These are phyloP conservation scores for Ovibos moschatus DNA, from an alignment of 2,113 vertebrate species.

Conservation along the genomic window DNA sequence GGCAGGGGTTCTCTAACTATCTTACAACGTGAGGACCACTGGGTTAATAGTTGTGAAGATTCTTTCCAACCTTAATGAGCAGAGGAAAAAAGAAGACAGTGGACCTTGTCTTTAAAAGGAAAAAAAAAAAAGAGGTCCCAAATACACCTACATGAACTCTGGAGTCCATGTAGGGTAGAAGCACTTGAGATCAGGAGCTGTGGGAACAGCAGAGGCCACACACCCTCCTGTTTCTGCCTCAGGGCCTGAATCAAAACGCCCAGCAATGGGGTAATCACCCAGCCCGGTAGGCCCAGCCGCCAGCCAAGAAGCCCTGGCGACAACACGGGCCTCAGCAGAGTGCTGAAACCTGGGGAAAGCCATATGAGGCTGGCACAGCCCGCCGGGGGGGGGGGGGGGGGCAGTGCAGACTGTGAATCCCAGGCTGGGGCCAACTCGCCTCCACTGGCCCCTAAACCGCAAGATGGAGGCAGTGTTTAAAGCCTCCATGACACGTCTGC, in stretches of 20 bases:
- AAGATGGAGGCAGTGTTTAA: background rate
- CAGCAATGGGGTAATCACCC: background rate
- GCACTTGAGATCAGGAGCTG: no score
- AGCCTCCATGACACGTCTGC: background rate
- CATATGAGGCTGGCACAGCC: background rate
- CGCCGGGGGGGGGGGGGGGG: background rate
- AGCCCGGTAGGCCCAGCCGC: background rate
- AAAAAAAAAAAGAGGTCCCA: background rate
- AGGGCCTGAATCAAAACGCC: background rate
- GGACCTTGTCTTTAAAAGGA: background rate
- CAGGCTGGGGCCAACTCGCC: background rate
- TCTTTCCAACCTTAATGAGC: background rate
- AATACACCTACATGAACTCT: fast-evolving
- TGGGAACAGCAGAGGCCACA: fast-evolving
- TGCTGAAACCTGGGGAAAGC: background rate
- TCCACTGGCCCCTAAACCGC: background rate
- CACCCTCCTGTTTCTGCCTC: background rate
- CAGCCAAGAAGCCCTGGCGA: no score
- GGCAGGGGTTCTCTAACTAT: no score
- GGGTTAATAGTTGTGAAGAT: background rate
- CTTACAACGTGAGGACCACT: background rate
- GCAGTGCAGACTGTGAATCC: background rate
- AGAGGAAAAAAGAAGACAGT: background rate
- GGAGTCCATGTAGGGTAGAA: fast-evolving
- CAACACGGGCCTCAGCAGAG: background rate